These are phyloP conservation scores for Hirtodrosophila duncani DNA, from an alignment of 2,888 invertebrate species.

Conservation along the genomic window DNA sequence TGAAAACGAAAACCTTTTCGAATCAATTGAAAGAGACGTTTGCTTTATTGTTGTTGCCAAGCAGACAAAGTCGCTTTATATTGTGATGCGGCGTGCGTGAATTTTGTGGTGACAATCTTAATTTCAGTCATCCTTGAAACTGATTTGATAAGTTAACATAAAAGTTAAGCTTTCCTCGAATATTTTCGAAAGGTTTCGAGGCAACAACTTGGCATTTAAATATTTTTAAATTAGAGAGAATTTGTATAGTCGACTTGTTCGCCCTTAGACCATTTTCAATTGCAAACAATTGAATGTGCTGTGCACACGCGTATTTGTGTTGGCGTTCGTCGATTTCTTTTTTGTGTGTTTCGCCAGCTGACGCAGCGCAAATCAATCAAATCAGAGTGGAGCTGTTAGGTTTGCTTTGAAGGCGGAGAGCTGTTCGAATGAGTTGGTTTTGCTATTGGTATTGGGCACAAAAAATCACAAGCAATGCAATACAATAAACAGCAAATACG, in stretches of 20 bases:
- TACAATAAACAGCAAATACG: conserved; percentile 65
- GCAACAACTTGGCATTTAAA: too few relatives aligned
- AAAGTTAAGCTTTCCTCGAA: conserved; percentile 16
- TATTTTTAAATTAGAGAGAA: conserved; percentile 21
- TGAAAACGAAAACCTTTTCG: background rate
- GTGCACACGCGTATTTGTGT: conserved; percentile 41
- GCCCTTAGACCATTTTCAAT: conserved; percentile 30
- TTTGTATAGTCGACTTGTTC: conserved; percentile 11
- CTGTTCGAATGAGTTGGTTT: conserved; percentile 38
- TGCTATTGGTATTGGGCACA: conserved; percentile 33
- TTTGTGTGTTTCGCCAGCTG: conserved; percentile 44
- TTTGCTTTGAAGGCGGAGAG: conserved; percentile 12
- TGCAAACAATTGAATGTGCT: conserved; percentile 47
- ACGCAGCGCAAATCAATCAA: conserved; percentile 69
- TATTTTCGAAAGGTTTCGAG: too few relatives aligned
- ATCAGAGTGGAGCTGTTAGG: conserved; percentile 62
- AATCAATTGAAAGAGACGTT: too few relatives aligned
- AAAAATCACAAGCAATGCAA: conserved; percentile 55
- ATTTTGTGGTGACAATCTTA: too few relatives aligned
- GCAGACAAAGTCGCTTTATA: too few relatives aligned
- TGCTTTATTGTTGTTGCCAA: too few relatives aligned
- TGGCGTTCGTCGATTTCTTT: conserved; percentile 33
- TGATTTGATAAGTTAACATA: too few relatives aligned
- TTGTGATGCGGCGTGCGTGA: too few relatives aligned
- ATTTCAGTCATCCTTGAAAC: too few relatives aligned